phyloP scores from a whole-genome alignment of 1,140 invertebrate genomes.

The Radopholus similis region DNA sequence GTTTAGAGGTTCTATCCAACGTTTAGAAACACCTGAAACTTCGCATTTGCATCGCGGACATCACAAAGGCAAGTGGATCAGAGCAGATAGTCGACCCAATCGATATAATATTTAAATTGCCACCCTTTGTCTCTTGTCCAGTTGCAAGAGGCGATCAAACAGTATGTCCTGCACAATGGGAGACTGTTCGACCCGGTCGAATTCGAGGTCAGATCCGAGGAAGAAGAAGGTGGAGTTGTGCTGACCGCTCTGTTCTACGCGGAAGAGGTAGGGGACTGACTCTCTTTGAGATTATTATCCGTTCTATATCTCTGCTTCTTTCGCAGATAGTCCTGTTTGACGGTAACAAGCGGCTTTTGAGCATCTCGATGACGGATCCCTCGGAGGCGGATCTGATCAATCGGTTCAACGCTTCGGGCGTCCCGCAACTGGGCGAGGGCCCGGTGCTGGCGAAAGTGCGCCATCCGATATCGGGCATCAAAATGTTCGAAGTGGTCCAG shows the following conservation, averaged over 20 bases:
- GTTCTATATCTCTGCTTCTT: not conserved
- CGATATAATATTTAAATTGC: too few species aligned
- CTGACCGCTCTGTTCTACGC: slow-evolving; percentile 47
- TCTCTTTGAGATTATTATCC: not conserved
- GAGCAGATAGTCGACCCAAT: too few species aligned
- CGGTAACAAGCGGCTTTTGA: slow-evolving; percentile 47
- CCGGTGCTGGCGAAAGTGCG: slow-evolving; percentile 44
- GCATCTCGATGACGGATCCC: slow-evolving; percentile 37
- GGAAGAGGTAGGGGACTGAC: slow-evolving; percentile 27
- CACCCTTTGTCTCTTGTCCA: too few species aligned
- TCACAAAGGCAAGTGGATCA: slow-evolving; percentile 30
- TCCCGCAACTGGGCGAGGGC: not conserved
- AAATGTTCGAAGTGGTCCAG: slow-evolving; percentile 48
- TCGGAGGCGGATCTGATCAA: slow-evolving; percentile 15
- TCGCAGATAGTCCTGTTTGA: slow-evolving; percentile 45
- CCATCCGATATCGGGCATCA: slow-evolving; percentile 52
- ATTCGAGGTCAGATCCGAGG: slow-evolving; percentile 44
- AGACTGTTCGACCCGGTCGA: slow-evolving; percentile 51
- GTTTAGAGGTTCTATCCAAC: too few species aligned
- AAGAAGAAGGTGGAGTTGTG: slow-evolving; percentile 17
- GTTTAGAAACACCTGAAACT: slow-evolving; percentile 28
- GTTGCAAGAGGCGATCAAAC: slow-evolving; percentile 43
- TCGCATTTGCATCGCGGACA: slow-evolving; percentile 37
- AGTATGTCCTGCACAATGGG: slow-evolving; percentile 49
- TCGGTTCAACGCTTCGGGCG: not conserved